These are phyloP conservation scores for Paraescarpia echinospica DNA, from an alignment of 1,140 invertebrate genomes.

Conservation along the genomic window DNA sequence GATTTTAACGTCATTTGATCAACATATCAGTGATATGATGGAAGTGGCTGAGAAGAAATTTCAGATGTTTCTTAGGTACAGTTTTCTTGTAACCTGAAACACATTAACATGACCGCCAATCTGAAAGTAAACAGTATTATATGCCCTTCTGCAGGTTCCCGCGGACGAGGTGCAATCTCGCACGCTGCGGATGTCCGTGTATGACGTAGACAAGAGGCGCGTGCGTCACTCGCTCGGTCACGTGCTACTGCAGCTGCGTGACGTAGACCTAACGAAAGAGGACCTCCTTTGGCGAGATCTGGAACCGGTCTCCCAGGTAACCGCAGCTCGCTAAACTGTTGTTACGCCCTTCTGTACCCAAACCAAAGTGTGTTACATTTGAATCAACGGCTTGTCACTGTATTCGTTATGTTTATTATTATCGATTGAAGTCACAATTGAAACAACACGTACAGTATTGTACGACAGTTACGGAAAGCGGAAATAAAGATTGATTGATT, in stretches of 20 bases:
- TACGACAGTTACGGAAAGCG: not conserved
- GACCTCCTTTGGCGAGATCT: conserved; percentile 45
- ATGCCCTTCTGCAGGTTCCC: conserved; percentile 40
- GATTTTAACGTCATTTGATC: too few relatives aligned
- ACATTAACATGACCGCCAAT: too few relatives aligned
- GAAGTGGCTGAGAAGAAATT: too few relatives aligned
- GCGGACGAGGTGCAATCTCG: conserved; percentile 33
- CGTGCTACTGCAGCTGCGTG: conserved; percentile 43
- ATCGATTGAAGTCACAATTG: too few relatives aligned
- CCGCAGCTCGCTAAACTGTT: not conserved
- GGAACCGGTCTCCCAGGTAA: conserved; percentile 43
- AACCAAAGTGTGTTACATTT: not conserved
- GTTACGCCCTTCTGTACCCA: not conserved
- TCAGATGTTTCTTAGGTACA: too few relatives aligned
- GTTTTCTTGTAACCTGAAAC: too few relatives aligned
- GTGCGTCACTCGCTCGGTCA: conserved; percentile 55
- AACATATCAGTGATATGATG: too few relatives aligned
- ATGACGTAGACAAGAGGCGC: conserved; percentile 53
- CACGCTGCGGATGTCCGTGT: conserved; percentile 50
- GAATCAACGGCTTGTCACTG: not conserved
- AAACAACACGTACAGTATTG: too few relatives aligned
- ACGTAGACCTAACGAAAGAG: conserved; percentile 43
- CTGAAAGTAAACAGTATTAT: too few relatives aligned
- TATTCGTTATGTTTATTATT: not conserved
- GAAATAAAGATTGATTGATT: not conserved